Conservation (phyloP, 2,888 invertebrate species). For the Luffia ferchaultella region DNA sequence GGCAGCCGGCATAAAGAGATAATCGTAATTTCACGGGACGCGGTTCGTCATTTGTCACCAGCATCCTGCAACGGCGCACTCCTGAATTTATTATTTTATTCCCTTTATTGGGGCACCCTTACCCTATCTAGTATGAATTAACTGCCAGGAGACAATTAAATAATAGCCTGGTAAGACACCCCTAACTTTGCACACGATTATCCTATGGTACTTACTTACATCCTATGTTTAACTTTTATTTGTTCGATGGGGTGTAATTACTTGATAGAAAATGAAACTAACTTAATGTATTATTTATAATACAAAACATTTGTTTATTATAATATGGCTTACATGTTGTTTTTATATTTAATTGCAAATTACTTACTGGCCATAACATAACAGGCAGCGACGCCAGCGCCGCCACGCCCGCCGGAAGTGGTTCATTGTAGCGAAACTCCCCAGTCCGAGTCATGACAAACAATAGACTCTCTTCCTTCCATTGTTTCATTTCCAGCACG, state of each 20-base stretch:
- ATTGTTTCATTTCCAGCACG: conserved; percentile 35
- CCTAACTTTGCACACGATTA: conserved; percentile 11
- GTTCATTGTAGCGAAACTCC: conserved; percentile 63
- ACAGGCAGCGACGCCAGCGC: conserved; percentile 17
- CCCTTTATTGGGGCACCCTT: conserved; percentile 27
- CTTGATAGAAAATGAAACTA: too few species aligned
- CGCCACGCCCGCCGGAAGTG: conserved; percentile 50
- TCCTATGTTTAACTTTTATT: too few species aligned
- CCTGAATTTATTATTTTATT: conserved; percentile 54
- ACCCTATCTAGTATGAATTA: conserved; percentile 45
- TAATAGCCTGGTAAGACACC: conserved; percentile 21
- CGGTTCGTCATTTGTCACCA: conserved; percentile 58
- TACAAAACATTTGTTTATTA: background rate
- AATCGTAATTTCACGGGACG: conserved; percentile 59
- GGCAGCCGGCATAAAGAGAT: conserved; percentile 40
- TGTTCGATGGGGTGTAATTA: too few species aligned
- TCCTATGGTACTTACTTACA: background rate
- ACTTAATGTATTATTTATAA: background rate
- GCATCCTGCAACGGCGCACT: conserved; percentile 59
- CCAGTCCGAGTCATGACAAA: conserved; percentile 38
- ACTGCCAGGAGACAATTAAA: conserved; percentile 39
- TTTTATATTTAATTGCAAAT: background rate
- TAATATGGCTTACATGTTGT: background rate
- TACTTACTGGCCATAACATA: background rate
- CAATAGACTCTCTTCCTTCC: conserved; percentile 55